Percentiles rank a stretch among this genome's conserved stretches.
Conservation (phyloP, 1,140 invertebrate species). For the Drosophila lacteicornis region DNA sequence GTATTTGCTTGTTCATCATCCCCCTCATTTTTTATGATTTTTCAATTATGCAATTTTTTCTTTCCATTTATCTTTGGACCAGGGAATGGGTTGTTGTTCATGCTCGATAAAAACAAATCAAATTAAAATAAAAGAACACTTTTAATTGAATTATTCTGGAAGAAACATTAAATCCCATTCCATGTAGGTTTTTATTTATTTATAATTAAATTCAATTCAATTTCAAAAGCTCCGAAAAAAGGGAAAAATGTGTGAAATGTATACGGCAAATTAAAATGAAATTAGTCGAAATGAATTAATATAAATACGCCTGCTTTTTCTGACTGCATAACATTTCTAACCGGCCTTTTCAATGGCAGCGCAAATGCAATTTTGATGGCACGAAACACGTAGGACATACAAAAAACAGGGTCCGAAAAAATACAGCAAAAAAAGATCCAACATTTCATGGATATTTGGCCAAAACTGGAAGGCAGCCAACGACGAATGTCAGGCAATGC, state of each 20-base stretch:
- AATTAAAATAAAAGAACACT: conserved; percentile 48
- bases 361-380: conserved; percentile 50
- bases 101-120: conserved; percentile 34
- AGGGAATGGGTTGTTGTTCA: not conserved
- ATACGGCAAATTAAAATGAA: conserved; percentile 56
- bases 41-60: conserved; percentile 59
- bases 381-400: conserved; percentile 29
- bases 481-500: conserved; percentile 52
- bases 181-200: conserved; percentile 50
- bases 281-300: conserved; percentile 50
- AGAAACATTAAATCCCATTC: conserved; percentile 47
- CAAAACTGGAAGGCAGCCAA: conserved; percentile 67
- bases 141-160: conserved; percentile 74
- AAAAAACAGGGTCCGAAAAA: conserved; percentile 19
- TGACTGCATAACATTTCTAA: conserved; percentile 15
- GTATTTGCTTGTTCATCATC: conserved; percentile 15
- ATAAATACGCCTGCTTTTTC: conserved; percentile 19
- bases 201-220: conserved; percentile 56
- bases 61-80: conserved; percentile 9
- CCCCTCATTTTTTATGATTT: conserved; percentile 46
- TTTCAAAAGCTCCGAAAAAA: conserved; percentile 3
- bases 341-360: conserved; percentile 39
- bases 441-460: conserved; percentile 37
- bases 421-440: conserved; percentile 10
- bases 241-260: conserved; percentile 43